Evolutionary conservation across 2,113 vertebrate species (phyloP), one percentile per base, ranked within the genome.

Genomic region (Romanogobio albipinnatus): DNA sequence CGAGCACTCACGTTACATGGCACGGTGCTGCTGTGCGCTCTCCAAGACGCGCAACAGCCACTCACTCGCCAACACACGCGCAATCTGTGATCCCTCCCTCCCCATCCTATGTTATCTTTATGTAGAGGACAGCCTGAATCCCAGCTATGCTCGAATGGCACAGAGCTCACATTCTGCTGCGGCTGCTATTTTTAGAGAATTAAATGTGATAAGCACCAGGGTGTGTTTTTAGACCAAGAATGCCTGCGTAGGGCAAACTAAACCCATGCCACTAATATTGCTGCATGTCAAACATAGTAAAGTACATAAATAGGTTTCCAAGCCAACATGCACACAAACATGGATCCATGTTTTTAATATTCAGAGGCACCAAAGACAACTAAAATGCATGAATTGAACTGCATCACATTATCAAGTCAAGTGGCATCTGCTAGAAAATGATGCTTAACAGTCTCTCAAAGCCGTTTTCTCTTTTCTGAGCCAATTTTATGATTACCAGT

Each of bases 181-280:
- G 58, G 51, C 26, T 87, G 90, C 91, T 93, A 94, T 94, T 92
- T 92, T 88, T 88, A 86, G 90, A 87, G 83, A 89, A 88, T 90
- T 90, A 93, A 91, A 93, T 85, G 90, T 90, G 92, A 94, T 92
- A 86, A 83, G 59, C 83, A 66, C 83, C 19, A 19, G 47, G 82
- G 85, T 86, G 80, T 75, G 59, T 58, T 81, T 90, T 85, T 70
- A 66, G 73, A 59, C 61, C 74, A 80, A 75, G 47, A 87, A 89
- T 89, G 79, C 19, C 61, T 64, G 76, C 77, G 47, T 74, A 68
- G 73, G 29, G 53, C 45, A 85, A 89, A 82, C 75, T 68, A 76
- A 86, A 76, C 53, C 29, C 19, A 22, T 49, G 51, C 68, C 58
- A 51, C 61, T 86, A 49, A 68, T 84, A 86, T 88, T 83, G 76